A percentile compares a stretch with the other conserved stretches of the same genome.
Conservation (phyloP, 30 jellyfish, hydroid and myxozoan species). For the Chrysaora quinquecirrha region DNA sequence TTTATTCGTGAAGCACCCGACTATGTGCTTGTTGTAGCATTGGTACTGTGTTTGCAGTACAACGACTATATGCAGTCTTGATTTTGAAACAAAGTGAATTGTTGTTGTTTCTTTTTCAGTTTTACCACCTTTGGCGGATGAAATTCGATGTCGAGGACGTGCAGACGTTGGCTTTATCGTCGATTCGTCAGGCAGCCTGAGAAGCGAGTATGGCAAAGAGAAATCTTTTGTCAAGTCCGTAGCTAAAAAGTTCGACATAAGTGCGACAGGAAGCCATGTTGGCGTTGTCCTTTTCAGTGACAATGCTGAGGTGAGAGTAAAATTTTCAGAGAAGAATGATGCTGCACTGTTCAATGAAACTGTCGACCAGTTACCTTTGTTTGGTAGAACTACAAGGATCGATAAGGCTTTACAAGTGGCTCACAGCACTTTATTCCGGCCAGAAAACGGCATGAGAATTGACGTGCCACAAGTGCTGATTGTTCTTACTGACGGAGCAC, state of each 20-base stretch:
- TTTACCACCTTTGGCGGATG: not conserved
- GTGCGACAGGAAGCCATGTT: conserved; percentile 49
- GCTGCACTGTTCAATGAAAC: conserved; percentile 27
- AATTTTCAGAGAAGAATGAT: conserved; percentile 41
- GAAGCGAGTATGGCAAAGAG: conserved; percentile 34
- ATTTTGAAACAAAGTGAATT: too few species aligned
- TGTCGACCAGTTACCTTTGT: conserved; percentile 58
- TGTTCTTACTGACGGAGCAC: conserved; percentile 62
- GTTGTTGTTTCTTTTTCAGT: too few species aligned
- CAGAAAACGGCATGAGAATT: conserved; percentile 54
- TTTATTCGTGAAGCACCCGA: too few species aligned
- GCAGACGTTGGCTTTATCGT: conserved; percentile 64
- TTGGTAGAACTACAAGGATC: conserved; percentile 48
- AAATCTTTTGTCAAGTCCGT: conserved; percentile 48
- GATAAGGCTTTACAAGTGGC: conserved; percentile 63
- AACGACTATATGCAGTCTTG: too few species aligned
- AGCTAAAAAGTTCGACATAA: conserved; percentile 25
- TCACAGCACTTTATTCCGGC: conserved; percentile 36
- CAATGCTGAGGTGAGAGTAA: conserved; percentile 36
- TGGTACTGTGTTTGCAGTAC: too few species aligned
- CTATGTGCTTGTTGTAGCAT: too few species aligned
- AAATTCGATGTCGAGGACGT: conserved; percentile 21
- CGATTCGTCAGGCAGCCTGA: conserved; percentile 70
- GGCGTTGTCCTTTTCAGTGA: conserved; percentile 60
- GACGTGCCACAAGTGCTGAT: conserved; percentile 65